Base-by-base conservation (phyloP, 2,797 vertebrate species). In the Selene dorsalis region DNA sequence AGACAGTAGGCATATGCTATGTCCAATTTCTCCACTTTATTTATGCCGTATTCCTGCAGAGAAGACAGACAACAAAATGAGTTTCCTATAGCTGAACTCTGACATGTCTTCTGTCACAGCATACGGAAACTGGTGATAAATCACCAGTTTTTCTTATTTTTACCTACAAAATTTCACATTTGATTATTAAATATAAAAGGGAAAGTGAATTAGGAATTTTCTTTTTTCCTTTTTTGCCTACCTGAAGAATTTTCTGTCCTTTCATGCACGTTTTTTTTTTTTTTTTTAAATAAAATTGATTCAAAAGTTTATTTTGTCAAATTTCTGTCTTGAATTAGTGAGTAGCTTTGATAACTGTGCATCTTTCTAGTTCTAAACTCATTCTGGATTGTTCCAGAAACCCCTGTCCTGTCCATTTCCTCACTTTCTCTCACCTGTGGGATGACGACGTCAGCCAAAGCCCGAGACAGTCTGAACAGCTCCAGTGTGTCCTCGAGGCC, bases 1-100 rank as follows among this genome's bases (percentile, higher is more conserved):
- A 98, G 96, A 92, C 98, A 99, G 94, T 97, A 98, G 69, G 97
- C 97, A 28, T 98, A 96, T 0, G 97, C 97, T 69, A 99, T 99
- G 91, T 99, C 98, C 94, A 99, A 86, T 86, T 99, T 99, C 93
- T 99, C 98, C 53, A 95, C 96, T 75, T 94, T 96, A 87, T 94
- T 97, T 64, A 99, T 98, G 48, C 98, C 98, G 52, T 99, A 99
- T 83, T 99, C 98, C 98, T 99, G 72, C 52, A 75, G 7, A 35
- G 32, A 35, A 35, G 32, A 35, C 38, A 69, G 28, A 70, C 6
- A 85, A 65, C 6, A 32, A 18, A 45, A 32, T 8, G 1, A 18
- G 32, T 35, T 35, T 35, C 32, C 32, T 9, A 35, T 8, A 35
- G 59, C 6, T 4, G 1, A 2, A 38, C 12, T 22, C n/a, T 53